These are phyloP conservation scores for Pararge aegeria DNA, from an alignment of 1,140 invertebrate species.

Conservation along the genomic window DNA sequence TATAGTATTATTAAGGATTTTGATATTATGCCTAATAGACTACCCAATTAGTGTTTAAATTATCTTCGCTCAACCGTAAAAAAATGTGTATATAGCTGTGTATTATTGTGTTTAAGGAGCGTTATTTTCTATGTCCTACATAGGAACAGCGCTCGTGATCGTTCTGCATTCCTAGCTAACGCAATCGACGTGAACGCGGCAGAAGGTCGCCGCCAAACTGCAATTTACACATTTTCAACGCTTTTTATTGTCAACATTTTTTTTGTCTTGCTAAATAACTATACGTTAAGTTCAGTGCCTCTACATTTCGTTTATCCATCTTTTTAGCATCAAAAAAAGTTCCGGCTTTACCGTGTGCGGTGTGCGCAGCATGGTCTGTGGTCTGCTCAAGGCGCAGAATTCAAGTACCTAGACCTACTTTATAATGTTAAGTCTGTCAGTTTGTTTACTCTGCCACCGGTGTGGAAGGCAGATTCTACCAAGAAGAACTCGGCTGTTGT, in stretches of 20 bases:
- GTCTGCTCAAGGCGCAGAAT: no score
- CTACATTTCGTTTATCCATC: no score
- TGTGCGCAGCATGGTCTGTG: no score
- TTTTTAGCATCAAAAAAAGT: no score
- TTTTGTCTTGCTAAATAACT: background rate
- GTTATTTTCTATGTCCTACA: constrained; percentile 46
- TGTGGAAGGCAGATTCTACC: no score
- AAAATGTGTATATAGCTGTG: background rate
- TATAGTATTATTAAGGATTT: no score
- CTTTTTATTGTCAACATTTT: background rate
- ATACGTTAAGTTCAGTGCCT: no score
- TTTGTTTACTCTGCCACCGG: no score
- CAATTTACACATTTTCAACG: constrained; percentile 11
- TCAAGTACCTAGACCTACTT: no score
- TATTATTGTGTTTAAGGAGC: background rate
- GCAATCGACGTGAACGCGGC: constrained; percentile 46
- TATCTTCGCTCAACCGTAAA: background rate
- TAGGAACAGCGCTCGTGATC: constrained; percentile 45
- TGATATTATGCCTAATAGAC: background rate
- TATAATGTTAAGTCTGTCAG: no score
- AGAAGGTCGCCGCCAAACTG: constrained; percentile 41
- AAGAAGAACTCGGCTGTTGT: no score
- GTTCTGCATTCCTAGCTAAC: constrained; percentile 52
- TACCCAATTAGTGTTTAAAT: constrained; percentile 1
- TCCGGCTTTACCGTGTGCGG: no score